A percentile compares a stretch with the other conserved stretches of the same genome.
Evolutionary conservation across 23 tunicate species (phyloP).

Genomic region (Trididemnum nubilum): DNA sequence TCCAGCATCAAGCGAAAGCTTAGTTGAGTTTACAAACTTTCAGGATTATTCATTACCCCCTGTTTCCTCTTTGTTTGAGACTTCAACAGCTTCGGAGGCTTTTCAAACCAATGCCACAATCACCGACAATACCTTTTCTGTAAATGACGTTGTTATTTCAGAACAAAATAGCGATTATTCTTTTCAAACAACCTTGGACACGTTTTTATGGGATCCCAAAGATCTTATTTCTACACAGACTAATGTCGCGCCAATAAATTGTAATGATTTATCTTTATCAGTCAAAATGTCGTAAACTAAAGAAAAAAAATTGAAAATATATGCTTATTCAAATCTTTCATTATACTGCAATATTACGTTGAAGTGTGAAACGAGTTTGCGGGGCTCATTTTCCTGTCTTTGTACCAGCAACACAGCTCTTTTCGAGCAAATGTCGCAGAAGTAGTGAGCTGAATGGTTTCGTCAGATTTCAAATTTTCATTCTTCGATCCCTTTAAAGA

Average conservation of each 20-base stretch:
- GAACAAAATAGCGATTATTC: background rate
- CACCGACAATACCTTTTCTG: background rate
- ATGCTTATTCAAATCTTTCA: too few species aligned
- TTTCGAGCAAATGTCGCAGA: too few species aligned
- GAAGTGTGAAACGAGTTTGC: too few species aligned
- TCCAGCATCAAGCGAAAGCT: background rate
- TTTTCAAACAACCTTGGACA: background rate
- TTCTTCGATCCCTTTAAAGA: too few species aligned
- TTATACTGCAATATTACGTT: too few species aligned
- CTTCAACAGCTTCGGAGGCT: background rate
- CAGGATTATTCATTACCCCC: conserved; percentile 3
- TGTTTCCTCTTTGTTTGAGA: background rate
- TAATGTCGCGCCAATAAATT: background rate
- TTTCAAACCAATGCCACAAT: background rate
- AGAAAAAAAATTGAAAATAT: too few species aligned
- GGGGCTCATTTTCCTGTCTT: too few species aligned
- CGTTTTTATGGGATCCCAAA: background rate
- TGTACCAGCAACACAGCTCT: too few species aligned
- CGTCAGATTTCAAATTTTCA: too few species aligned
- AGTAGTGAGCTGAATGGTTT: too few species aligned
- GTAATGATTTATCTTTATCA: background rate
- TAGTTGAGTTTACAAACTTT: background rate
- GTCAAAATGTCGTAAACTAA: too few species aligned
- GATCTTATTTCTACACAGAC: background rate
- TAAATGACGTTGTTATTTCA: background rate